Evolutionary conservation across 2,888 invertebrate species (phyloP).

Genomic region (Baccha elongata): DNA sequence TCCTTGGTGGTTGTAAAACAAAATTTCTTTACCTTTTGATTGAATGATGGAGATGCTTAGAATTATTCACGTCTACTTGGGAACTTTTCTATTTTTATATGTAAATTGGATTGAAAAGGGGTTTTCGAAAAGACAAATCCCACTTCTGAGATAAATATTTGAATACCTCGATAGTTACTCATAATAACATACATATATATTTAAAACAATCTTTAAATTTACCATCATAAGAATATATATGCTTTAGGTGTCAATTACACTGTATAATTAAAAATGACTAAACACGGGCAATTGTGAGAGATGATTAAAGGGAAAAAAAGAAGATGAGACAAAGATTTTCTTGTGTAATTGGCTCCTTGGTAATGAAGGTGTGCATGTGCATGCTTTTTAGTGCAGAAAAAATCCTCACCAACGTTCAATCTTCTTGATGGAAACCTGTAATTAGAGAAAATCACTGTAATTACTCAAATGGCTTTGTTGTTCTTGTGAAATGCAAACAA

Average conservation of each 20-base stretch:
- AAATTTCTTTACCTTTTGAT: constrained; percentile 24
- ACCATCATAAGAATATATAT: not conserved
- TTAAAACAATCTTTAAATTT: not conserved
- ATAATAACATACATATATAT: not conserved
- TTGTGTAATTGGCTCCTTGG: constrained; percentile 26
- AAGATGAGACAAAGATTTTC: not conserved
- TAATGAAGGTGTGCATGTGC: constrained; percentile 22
- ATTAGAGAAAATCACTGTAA: constrained; percentile 52
- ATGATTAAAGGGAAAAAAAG: not conserved
- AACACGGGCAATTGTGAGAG: not conserved
- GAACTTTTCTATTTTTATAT: not conserved
- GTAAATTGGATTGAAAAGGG: not conserved
- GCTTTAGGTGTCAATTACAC: constrained; percentile 3
- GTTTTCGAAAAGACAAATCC: not conserved
- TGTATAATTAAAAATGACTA: not conserved
- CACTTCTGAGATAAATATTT: constrained; percentile 17
- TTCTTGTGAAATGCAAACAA: not conserved
- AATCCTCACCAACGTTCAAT: not conserved
- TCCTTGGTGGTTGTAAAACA: constrained; percentile 1
- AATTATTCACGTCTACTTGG: not conserved
- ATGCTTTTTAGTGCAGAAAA: not conserved
- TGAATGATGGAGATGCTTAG: constrained; percentile 10
- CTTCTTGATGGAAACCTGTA: constrained; percentile 23
- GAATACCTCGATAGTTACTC: not conserved
- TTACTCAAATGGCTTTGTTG: constrained; percentile 44